These are phyloP conservation scores for Loripinus fragilis DNA, from an alignment of 2,888 invertebrate species.

Conservation along the genomic window DNA sequence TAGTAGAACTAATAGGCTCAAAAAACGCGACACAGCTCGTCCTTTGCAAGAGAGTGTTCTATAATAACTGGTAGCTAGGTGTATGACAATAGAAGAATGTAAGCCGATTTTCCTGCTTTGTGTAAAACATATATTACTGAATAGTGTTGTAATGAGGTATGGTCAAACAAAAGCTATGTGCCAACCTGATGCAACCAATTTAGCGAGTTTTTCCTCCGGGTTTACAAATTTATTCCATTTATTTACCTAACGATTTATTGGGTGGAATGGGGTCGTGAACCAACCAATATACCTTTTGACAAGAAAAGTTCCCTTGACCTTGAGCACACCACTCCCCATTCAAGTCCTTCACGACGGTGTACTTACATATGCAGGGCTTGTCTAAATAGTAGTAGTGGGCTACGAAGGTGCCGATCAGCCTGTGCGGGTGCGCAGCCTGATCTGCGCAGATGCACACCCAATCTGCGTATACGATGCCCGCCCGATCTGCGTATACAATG, in stretches of 20 bases:
- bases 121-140: slow-evolving; percentile 6
- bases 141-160: background rate
- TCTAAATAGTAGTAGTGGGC: too few relatives aligned
- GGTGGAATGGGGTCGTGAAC: background rate
- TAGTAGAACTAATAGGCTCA: too few relatives aligned
- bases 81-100: background rate
- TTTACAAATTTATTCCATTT: background rate
- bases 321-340: too few relatives aligned
- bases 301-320: too few relatives aligned
- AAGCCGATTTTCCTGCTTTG: slow-evolving; percentile 6
- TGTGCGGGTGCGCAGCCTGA: too few relatives aligned
- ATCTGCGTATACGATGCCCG: too few relatives aligned
- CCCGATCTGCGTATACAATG: too few relatives aligned
- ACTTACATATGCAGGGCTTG: too few relatives aligned
- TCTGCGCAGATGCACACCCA: too few relatives aligned
- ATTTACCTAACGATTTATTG: background rate
- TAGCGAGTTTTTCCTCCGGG: background rate
- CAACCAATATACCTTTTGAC: too few relatives aligned
- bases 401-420: too few relatives aligned
- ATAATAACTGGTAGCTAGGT: background rate
- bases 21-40: slow-evolving; percentile 4
- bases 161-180: background rate
- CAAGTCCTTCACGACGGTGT: too few relatives aligned
- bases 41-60: background rate
- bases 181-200: slow-evolving; percentile 6